Conservation (phyloP, 2,113 vertebrate species). For the Acanthisitta chloris region DNA sequence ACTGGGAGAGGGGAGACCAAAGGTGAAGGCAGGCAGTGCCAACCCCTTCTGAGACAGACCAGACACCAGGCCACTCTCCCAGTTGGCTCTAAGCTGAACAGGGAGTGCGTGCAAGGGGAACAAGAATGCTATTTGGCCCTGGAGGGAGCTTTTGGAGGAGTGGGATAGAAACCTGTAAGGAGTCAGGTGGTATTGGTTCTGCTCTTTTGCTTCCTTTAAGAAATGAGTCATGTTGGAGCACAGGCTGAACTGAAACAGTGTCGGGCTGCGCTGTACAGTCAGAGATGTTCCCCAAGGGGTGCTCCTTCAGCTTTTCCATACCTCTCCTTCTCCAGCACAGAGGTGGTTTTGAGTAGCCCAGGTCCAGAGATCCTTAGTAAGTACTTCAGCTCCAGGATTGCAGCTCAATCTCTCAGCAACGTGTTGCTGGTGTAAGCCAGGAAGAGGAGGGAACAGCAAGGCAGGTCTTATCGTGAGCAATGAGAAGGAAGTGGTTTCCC, state of each 20-base stretch:
- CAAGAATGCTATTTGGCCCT: no score
- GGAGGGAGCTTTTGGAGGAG: no score
- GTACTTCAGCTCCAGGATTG: fast-evolving
- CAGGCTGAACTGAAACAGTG: fast-evolving
- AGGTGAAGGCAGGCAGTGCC: not conserved
- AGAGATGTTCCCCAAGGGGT: fast-evolving
- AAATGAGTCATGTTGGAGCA: not conserved
- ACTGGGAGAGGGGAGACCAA: not conserved
- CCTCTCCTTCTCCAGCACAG: fast-evolving
- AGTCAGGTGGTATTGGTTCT: not conserved
- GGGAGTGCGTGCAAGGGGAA: fast-evolving
- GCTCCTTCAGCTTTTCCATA: not conserved
- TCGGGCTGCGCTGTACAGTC: fast-evolving
- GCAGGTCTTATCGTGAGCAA: not conserved
- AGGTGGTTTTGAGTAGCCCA: fast-evolving
- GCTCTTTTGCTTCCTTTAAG: not conserved
- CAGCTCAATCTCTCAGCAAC: not conserved
- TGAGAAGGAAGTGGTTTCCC: not conserved
- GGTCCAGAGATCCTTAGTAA: no score
- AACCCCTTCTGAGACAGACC: not conserved
- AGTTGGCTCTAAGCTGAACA: not conserved
- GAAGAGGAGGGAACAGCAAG: fast-evolving
- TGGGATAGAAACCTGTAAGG: not conserved
- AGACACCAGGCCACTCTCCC: not conserved
- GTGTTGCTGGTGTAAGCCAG: fast-evolving